Conservation (phyloP, 2,797 vertebrate species). For the Poeciliopsis paucimaculata region DNA sequence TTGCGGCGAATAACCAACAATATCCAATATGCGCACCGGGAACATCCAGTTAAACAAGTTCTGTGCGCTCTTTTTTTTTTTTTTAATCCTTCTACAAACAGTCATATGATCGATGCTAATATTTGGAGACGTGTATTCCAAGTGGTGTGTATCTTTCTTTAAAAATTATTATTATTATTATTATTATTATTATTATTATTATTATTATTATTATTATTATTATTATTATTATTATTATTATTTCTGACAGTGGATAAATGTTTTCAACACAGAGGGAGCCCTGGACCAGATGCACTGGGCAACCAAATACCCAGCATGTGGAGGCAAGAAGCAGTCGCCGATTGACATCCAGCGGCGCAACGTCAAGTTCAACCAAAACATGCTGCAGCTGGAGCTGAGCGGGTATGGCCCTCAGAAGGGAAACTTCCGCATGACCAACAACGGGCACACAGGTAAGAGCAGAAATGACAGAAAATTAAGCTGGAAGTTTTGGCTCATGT, state of each 20-base stretch:
- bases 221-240: not conserved
- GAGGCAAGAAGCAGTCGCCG: conserved; percentile 86
- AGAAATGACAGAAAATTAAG: not conserved
- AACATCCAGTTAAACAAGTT: conserved; percentile 26
- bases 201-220: no score
- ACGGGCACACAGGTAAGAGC: conserved; percentile 88
- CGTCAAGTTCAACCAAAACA: conserved; percentile 74
- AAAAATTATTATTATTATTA: no score
- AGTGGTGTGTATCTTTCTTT: not conserved
- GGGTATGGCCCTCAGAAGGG: conserved; percentile 80
- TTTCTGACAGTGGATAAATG: not conserved
- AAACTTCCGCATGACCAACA: conserved; percentile 86
- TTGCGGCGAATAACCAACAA: not conserved
- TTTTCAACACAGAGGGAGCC: conserved; percentile 75
- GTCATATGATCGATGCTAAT: not conserved
- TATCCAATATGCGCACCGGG: not conserved
- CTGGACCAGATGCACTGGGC: conserved; percentile 88
- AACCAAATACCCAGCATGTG: conserved; percentile 79
- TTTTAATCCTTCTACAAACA: conserved; percentile 10
- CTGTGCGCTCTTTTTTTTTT: not conserved
- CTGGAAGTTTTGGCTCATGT: no score
- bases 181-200: no score
- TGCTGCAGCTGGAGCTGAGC: conserved; percentile 78
- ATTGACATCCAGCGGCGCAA: conserved; percentile 86
- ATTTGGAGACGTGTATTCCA: not conserved